Base-by-base conservation (phyloP, 2,113 vertebrate genomes). In the Trogon surrucura region DNA sequence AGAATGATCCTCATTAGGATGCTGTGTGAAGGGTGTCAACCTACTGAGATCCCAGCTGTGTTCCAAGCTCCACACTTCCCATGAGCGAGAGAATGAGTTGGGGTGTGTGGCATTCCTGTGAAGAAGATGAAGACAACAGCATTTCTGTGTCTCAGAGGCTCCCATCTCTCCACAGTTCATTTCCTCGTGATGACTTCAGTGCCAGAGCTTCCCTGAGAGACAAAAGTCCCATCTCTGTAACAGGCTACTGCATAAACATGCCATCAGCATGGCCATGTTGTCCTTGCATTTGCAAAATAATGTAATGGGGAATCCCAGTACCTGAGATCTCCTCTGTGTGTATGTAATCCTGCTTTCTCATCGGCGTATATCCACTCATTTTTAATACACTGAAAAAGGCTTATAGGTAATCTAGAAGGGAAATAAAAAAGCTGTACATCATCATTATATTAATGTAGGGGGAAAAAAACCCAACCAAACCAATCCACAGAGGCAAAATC, bases 31-130 rank as follows among this genome's bases (percentile, higher is more conserved):
- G 53, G 85, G 45, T 91, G 60, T 75, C 13, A 25, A 86, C 80
- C 86, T 83, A 26, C 54, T 71, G 80, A 87, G 73, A 80, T 82
- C 60, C 83, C 87, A 82, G 79, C 80, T 92, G 85, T 78, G 70
- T 51, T 90, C 56, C 85, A 64, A 85, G 70, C 38, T 69, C 84
- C 79, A 73, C 9, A 5, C 34, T 80, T 88, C 67, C n/a, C 66
- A 74, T n/a, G 67, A 85, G 54, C 0, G 3, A 73, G 65, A 65
- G 29, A 29, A 29, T 0, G 5, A 79, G 71, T 13, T n/a, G 64
- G 16, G 16, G 11, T 36, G 34, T 48, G 71, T 61, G 89, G 56
- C 48, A 44, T 36, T 66, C 72, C 65, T 53, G 6, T 60, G 54
- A 50, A 84, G 57, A 81, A 81, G 44, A 61, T 41, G 75, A 41